These are phyloP conservation scores for Gymnoscopelus braueri DNA, from an alignment of 2,797 vertebrate species.

Conservation along the genomic window DNA sequence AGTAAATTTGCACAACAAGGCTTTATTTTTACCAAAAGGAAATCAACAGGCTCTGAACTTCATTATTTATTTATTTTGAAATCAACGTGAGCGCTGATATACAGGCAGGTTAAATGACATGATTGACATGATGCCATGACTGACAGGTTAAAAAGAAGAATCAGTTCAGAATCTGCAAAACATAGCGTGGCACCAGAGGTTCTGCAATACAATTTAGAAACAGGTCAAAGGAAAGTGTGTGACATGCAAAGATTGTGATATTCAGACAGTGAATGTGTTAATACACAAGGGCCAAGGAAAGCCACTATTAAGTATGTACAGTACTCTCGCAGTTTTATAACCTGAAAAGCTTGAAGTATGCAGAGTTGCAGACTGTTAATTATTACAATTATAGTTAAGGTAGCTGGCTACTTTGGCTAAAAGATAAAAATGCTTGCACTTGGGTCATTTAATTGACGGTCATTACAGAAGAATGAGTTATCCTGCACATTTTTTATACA, in stretches of 20 bases:
- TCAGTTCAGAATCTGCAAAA: background rate
- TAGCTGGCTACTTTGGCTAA: constrained; percentile 3
- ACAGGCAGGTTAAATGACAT: no score
- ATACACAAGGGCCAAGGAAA: background rate
- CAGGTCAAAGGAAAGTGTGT: background rate
- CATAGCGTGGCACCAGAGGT: background rate
- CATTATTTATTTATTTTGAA: no score
- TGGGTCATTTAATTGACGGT: background rate
- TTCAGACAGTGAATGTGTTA: background rate
- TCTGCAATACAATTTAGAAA: constrained; percentile 10
- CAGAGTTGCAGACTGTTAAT: constrained; percentile 5
- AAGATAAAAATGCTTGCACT: background rate
- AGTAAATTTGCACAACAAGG: background rate
- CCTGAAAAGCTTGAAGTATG: background rate
- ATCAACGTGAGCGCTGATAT: no score
- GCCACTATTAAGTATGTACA: constrained; percentile 10
- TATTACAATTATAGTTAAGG: constrained; percentile 20
- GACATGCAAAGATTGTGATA: background rate
- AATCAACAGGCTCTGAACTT: no score
- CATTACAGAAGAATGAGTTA: background rate
- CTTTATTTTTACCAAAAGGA: no score
- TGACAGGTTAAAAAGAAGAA: background rate
- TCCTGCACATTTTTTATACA: background rate
- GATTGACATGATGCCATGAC: background rate
- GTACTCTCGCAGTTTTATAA: background rate